These are phyloP conservation scores for Gymnothorax reevesii DNA, from an alignment of 2,797 vertebrate genomes.

Conservation along the genomic window DNA sequence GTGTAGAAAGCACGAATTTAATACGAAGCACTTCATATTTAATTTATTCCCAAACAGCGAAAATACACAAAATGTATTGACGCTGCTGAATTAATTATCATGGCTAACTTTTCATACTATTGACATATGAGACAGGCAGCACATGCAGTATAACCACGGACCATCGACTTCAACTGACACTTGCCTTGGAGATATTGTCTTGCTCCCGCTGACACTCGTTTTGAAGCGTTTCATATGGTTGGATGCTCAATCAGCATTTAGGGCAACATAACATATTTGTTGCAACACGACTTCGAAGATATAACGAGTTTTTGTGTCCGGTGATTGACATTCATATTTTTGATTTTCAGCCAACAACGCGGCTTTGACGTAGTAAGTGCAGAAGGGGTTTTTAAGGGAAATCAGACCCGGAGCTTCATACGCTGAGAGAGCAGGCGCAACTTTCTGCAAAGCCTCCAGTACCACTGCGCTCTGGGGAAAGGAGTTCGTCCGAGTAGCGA, in stretches of 20 bases:
- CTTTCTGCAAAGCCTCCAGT: conserved; percentile 2
- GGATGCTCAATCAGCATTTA: neutral
- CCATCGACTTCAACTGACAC: neutral
- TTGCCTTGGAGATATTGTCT: neutral
- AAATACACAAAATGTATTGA: no score
- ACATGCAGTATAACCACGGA: neutral
- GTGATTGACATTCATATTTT: conserved; percentile 30
- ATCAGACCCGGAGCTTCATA: neutral
- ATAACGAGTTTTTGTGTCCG: conserved; percentile 15
- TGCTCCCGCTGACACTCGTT: neutral
- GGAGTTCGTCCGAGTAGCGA: conserved; percentile 6
- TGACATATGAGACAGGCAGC: neutral
- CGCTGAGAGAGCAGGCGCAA: neutral
- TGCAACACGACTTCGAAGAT: neutral
- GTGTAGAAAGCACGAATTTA: neutral
- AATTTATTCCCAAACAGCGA: no score
- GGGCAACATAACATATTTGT: neutral
- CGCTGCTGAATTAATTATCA: no score
- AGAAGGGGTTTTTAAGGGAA: conserved; percentile 41
- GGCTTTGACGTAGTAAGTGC: conserved; percentile 57
- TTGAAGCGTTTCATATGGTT: neutral
- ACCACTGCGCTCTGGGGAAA: conserved; percentile 18
- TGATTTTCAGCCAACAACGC: conserved; percentile 44
- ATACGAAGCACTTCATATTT: no score
- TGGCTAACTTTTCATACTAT: neutral